Percentiles rank a stretch among this genome's conserved stretches.
Conservation (phyloP, 2,113 vertebrate genomes). For the Bothrops jararaca region DNA sequence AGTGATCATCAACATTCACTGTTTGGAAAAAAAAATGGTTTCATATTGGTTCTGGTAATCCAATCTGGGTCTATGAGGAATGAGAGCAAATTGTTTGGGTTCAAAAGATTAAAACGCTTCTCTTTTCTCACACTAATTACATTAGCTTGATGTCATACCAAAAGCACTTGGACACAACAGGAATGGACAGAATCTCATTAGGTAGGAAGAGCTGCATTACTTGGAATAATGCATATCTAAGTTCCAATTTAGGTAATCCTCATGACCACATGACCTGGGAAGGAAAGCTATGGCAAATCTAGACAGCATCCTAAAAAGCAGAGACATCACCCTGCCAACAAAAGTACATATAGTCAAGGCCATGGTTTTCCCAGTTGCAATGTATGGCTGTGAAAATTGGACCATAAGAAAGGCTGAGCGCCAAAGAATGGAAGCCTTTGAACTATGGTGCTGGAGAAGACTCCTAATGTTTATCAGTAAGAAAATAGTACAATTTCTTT, state of each 20-base stretch:
- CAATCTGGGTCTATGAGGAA: background rate
- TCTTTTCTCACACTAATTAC: background rate
- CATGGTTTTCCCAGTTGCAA: too few relatives aligned
- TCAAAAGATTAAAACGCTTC: background rate
- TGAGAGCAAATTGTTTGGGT: background rate
- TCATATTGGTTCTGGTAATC: background rate
- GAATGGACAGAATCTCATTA: background rate
- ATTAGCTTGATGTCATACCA: background rate
- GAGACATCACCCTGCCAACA: too few relatives aligned
- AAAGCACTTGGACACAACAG: background rate
- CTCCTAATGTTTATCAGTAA: too few relatives aligned
- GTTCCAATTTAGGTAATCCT: background rate
- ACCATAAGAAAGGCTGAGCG: too few relatives aligned
- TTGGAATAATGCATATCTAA: background rate
- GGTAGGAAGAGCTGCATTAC: background rate
- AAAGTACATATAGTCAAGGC: too few relatives aligned
- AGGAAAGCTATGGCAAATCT: too few relatives aligned
- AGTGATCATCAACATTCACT: background rate
- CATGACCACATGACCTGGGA: background rate
- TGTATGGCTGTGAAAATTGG: too few relatives aligned
- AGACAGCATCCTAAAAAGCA: too few relatives aligned
- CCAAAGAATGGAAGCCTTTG: too few relatives aligned
- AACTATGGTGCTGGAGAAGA: too few relatives aligned
- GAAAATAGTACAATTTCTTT: background rate
- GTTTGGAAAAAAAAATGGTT: background rate